These are phyloP conservation scores for Martes martes DNA, from an alignment of 2,113 vertebrate genomes.

Conservation along the genomic window DNA sequence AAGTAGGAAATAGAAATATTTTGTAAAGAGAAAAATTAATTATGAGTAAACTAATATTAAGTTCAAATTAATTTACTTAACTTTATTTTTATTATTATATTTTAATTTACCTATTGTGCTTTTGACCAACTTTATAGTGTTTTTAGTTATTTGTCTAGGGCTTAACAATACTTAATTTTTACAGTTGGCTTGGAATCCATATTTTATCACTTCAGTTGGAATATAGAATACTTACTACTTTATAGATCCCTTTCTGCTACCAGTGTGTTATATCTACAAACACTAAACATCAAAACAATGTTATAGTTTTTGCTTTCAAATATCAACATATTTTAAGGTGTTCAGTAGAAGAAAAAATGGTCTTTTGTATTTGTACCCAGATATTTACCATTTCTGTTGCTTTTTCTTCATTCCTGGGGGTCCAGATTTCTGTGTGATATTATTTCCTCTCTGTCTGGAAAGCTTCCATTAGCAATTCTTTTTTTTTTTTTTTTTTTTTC, in stretches of 20 bases:
- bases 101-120: neutral
- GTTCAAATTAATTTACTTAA: neutral
- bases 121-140: neutral
- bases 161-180: neutral
- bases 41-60: neutral
- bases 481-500: neutral
- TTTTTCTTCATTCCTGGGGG: neutral
- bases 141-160: neutral
- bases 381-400: neutral
- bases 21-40: neutral
- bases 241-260: neutral
- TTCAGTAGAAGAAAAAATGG: neutral
- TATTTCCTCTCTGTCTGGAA: neutral
- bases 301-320: neutral
- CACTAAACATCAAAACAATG: neutral
- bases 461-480: neutral
- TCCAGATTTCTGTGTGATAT: neutral
- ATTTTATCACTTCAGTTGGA: neutral
- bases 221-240: neutral
- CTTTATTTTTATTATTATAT: neutral
- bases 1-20: neutral
- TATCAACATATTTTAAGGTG: neutral
- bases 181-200: neutral
- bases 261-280: neutral
- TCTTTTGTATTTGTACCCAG: neutral